Percentiles rank a stretch among this genome's conserved stretches.
Evolutionary conservation across 2,888 invertebrate species (phyloP).

Genomic region (Drosophila ustulata): DNA sequence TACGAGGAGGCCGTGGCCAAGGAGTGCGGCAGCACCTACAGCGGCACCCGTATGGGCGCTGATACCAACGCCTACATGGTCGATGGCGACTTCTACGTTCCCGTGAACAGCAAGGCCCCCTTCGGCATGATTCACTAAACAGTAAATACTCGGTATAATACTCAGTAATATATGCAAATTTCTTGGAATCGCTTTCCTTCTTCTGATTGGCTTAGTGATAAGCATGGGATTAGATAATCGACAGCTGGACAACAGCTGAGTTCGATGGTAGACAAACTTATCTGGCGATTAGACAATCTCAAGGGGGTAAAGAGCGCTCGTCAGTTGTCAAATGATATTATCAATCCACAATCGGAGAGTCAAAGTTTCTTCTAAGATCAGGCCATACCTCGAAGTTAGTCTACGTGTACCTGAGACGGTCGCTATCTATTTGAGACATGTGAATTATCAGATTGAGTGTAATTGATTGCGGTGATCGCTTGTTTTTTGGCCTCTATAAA

Average conservation of each 20-base stretch:
- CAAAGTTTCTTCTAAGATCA: not conserved
- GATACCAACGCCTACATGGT: constrained; percentile 62
- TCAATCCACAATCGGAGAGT: not conserved
- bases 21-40: constrained; percentile 61
- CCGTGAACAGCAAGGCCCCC: constrained; percentile 65
- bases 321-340: constrained; percentile 1
- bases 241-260: not conserved
- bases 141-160: constrained; percentile 11
- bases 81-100: constrained; percentile 71
- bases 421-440: constrained; percentile 12
- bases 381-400: not conserved
- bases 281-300: not conserved
- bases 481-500: constrained; percentile 34
- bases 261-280: not conserved
- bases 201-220: not conserved
- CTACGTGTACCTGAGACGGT: not conserved
- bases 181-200: not conserved
- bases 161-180: constrained; percentile 1
- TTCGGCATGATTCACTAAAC: constrained; percentile 58
- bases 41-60: constrained; percentile 67
- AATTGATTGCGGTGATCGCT: not conserved
- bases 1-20: constrained; percentile 76
- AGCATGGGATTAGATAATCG: not conserved
- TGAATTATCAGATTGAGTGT: constrained; percentile 2
- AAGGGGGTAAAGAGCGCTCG: not conserved